These are phyloP conservation scores for Poecilobothrus nobilitatus DNA, from an alignment of 2,888 invertebrate species.

Conservation along the genomic window DNA sequence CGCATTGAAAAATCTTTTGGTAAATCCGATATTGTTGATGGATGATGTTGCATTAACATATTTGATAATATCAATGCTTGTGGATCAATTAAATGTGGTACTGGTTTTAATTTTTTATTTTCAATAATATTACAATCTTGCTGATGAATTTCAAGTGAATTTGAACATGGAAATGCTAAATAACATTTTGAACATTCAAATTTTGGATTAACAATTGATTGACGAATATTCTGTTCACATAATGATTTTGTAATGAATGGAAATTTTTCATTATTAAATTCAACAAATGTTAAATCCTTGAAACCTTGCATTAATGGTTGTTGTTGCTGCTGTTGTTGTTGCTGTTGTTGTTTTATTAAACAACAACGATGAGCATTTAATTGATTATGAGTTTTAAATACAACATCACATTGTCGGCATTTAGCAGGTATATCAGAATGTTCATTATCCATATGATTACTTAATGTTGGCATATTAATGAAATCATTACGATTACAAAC, in stretches of 20 bases:
- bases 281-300: constrained; percentile 65
- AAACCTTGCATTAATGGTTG: constrained; percentile 47
- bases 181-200: constrained; percentile 63
- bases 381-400: constrained; percentile 64
- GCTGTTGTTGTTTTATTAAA: constrained; percentile 43
- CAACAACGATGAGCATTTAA: constrained; percentile 62
- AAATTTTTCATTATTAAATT: constrained; percentile 72
- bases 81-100: constrained; percentile 20
- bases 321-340: constrained; percentile 18
- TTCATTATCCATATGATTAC: constrained; percentile 56
- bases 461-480: constrained; percentile 49
- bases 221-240: constrained; percentile 58
- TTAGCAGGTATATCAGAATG: constrained; percentile 60
- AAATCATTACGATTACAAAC: constrained; percentile 58
- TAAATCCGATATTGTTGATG: neutral
- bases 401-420: constrained; percentile 63
- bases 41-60: constrained; percentile 4
- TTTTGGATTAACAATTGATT: constrained; percentile 50
- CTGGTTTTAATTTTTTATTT: constrained; percentile 14
- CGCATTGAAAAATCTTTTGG: constrained; percentile 26
- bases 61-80: constrained; percentile 9
- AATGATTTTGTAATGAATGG: constrained; percentile 66
- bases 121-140: constrained; percentile 44
- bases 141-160: constrained; percentile 59
- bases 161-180: constrained; percentile 61